Evolutionary conservation across 2,113 vertebrate species (phyloP), one percentile per base, ranked within the genome.

Genomic region (Chionodraco myersi): DNA sequence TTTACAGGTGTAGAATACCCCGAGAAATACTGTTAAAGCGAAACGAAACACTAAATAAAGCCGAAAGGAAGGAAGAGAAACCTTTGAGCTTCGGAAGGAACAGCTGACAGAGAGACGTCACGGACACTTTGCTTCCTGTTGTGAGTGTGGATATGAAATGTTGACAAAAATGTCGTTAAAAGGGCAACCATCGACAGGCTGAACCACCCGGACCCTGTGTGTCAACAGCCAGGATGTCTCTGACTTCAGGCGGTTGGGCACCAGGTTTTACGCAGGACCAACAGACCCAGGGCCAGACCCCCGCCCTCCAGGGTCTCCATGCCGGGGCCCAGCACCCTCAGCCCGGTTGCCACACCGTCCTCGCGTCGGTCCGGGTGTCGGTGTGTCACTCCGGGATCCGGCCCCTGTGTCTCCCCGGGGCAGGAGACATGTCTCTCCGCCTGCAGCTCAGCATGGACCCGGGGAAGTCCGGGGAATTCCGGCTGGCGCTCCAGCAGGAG

Each of bases 371-470:
- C 14, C 94, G 93, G 69, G 96, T 95, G 71, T 94, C 95, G 54
- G 88, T 85, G 30, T 91, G 82, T 52, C 92, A 92, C 75, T 95
- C 86, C 0, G 93, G 91, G 66, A 95, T 95, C 79, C 92, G 94
- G 61, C 95, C 96, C n/a, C 94, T 95, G 49, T 95, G 96, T 72
- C 91, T 95, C 44, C 94, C 96, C 6, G 94, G 92, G 6, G 87
- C 93, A 15, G 92, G 92, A 15, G 88, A 93, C 0, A 94, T 95
- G 68, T 91, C 93, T 45, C 93, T 96, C 57, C 95, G 93, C 56
- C 95, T 98, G 70, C 96, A 97, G 87, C 95, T 97, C 62, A 95
- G 95, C 71, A 95, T 95, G 92, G 94, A 96, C 88, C 90, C 94
- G 63, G 93, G 93, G 81, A 94, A 94, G 15, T 93, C 95, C 54